phyloP scores from a whole-genome alignment of 1,140 invertebrate genomes.

The Lucilia sericata region DNA sequence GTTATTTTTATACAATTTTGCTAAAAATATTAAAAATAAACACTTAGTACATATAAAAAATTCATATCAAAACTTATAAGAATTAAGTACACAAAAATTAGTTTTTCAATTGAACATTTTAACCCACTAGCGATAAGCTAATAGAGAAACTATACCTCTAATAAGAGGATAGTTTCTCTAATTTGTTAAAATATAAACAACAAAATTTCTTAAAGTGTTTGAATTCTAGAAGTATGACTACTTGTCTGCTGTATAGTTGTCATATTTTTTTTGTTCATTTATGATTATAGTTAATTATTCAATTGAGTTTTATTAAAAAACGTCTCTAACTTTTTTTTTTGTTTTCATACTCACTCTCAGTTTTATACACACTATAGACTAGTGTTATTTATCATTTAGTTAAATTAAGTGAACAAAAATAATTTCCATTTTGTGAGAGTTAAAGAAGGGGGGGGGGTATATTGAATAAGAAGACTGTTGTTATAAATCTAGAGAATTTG shows the following conservation, averaged over 20 bases:
- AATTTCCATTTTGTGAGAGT: background rate
- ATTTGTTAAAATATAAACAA: no score
- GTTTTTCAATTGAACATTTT: no score
- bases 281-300: slow-evolving; percentile 39
- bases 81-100: no score
- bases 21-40: background rate
- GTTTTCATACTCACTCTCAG: background rate
- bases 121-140: no score
- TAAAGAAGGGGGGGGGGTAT: background rate
- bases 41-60: no score
- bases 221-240: background rate
- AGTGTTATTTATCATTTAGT: slow-evolving; percentile 2
- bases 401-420: background rate
- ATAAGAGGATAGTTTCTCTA: no score
- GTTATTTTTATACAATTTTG: background rate
- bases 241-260: background rate
- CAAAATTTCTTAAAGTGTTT: slow-evolving; percentile 31
- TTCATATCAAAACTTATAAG: no score
- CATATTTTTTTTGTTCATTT: background rate
- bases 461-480: no score
- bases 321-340: background rate
- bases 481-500: no score
- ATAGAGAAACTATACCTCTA: no score
- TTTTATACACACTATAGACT: background rate
- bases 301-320: slow-evolving; percentile 41